These are phyloP conservation scores for Microcebus lehilahytsara DNA, from an alignment of 2,113 vertebrate genomes.

Conservation along the genomic window DNA sequence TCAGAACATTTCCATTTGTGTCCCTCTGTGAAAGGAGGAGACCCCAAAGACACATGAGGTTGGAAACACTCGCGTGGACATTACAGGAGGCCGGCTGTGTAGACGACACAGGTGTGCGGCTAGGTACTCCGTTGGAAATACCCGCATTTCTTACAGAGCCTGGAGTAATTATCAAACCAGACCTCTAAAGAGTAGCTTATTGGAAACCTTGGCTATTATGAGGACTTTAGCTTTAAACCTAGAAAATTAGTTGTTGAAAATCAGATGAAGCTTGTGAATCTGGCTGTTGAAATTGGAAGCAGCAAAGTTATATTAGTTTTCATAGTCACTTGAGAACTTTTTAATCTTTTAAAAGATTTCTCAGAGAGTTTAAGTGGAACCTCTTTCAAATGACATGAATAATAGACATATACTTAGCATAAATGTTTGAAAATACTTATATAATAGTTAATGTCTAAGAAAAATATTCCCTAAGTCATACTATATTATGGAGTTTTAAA, in stretches of 20 bases:
- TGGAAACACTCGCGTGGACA: background rate
- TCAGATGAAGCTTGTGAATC: background rate
- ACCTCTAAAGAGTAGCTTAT: constrained; percentile 52
- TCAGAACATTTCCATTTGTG: constrained; percentile 16
- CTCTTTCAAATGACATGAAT: constrained; percentile 17
- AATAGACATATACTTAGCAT: background rate
- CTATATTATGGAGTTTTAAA: background rate
- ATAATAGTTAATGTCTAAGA: background rate
- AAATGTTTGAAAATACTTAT: constrained; percentile 18
- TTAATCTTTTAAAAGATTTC: background rate
- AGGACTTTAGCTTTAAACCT: background rate
- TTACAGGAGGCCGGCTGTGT: background rate
- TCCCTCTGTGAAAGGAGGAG: constrained; percentile 47
- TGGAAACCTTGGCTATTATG: background rate
- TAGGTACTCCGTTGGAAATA: constrained; percentile 53
- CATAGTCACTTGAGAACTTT: background rate
- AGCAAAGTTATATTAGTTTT: background rate
- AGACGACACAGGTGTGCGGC: constrained; percentile 44
- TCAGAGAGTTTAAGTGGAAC: background rate
- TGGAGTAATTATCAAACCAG: constrained; percentile 65
- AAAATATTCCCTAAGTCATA: background rate
- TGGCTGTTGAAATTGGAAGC: constrained; percentile 9
- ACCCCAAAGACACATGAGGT: constrained; percentile 12
- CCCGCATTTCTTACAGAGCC: constrained; percentile 21
- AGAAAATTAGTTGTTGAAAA: constrained; percentile 49